phyloP scores from a whole-genome alignment of 1,140 invertebrate genomes.

The Pectinophora gossypiella region DNA sequence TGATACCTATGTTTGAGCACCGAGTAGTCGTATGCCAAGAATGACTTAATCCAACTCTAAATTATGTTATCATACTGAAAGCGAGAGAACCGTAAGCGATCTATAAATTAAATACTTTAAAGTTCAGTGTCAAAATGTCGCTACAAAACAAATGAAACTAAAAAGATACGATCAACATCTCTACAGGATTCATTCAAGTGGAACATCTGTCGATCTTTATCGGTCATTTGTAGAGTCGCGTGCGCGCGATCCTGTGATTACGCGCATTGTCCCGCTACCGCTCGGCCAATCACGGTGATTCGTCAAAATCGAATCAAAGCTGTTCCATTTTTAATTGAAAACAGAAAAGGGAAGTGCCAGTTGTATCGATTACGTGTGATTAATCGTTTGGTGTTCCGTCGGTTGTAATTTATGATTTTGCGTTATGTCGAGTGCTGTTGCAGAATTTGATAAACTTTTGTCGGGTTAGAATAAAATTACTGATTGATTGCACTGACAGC shows the following conservation, averaged over 20 bases:
- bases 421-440: background rate
- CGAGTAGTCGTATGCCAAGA: too few species aligned
- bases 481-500: too few species aligned
- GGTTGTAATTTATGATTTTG: conserved; percentile 2
- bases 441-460: too few species aligned
- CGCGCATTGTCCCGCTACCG: conserved; percentile 52
- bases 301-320: conserved; percentile 65
- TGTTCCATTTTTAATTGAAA: conserved; percentile 62
- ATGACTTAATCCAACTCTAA: too few species aligned
- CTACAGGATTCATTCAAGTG: conserved; percentile 3
- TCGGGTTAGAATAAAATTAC: too few species aligned
- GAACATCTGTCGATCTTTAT: conserved; percentile 64
- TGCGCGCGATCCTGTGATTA: conserved; percentile 60
- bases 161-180: background rate
- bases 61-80: too few species aligned
- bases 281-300: conserved; percentile 56
- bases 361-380: conserved; percentile 27
- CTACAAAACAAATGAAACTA: background rate
- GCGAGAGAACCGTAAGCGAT: too few species aligned
- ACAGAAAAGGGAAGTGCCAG: conserved; percentile 20
- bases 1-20: too few species aligned
- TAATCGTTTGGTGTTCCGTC: conserved; percentile 21
- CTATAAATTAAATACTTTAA: too few species aligned
- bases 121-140: too few species aligned
- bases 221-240: conserved; percentile 62